phyloP scores from a whole-genome alignment of 2,797 vertebrate genomes.

The Neoniphon sammara region DNA sequence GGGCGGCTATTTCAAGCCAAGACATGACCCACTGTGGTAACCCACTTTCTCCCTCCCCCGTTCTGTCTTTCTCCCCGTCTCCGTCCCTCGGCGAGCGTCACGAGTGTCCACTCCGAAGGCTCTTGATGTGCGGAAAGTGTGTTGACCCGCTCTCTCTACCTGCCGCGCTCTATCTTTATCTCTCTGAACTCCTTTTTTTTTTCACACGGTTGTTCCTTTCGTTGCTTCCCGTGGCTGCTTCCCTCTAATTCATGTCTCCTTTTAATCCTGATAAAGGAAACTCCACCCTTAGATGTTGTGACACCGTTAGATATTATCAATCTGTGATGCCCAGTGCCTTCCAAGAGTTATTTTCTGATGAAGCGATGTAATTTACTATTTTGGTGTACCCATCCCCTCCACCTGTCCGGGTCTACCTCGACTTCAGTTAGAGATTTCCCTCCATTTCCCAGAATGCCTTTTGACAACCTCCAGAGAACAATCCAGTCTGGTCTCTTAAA shows the following conservation, averaged over 20 bases:
- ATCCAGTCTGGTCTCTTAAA: too few species aligned
- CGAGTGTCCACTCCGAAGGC: slow-evolving; percentile 61
- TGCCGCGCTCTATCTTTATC: slow-evolving; percentile 19
- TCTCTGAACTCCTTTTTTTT: slow-evolving; percentile 15
- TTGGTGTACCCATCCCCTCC: background rate
- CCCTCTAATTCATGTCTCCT: background rate
- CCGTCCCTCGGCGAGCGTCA: slow-evolving; percentile 46
- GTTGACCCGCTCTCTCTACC: slow-evolving; percentile 39
- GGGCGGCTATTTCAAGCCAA: slow-evolving; percentile 79
- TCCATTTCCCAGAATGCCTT: background rate
- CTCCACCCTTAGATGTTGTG: too few species aligned
- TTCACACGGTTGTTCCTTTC: background rate
- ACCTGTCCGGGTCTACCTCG: slow-evolving; percentile 1
- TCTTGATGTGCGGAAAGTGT: slow-evolving; percentile 34
- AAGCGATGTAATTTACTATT: too few species aligned
- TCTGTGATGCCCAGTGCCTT: too few species aligned
- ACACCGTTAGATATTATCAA: too few species aligned
- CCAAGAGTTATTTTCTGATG: too few species aligned
- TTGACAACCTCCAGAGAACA: slow-evolving; percentile 37
- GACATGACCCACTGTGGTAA: slow-evolving; percentile 79
- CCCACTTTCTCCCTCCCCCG: slow-evolving; percentile 77
- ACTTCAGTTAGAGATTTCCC: slow-evolving; percentile 23
- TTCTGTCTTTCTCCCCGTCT: slow-evolving; percentile 55
- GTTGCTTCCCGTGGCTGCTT: background rate
- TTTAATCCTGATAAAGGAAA: too few species aligned